Evolutionary conservation across 2,113 vertebrate genomes (phyloP).

Genomic region (rabbit (Oryctolagus cuniculus)): DNA sequence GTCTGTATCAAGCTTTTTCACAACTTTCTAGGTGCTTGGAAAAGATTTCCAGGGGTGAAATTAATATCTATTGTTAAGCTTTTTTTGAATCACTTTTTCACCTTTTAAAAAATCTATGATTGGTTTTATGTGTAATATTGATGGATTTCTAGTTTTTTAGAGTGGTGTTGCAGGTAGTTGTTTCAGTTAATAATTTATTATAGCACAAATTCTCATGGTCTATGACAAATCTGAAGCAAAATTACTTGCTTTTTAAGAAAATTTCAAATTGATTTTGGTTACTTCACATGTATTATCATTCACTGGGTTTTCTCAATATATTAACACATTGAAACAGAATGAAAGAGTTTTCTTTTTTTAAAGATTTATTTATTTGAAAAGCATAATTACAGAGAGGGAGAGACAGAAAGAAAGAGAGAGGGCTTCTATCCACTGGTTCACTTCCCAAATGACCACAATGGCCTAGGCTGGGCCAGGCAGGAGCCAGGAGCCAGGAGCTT

Average conservation of each 20-base stretch:
- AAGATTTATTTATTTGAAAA: no score
- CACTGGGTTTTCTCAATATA: background rate
- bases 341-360: background rate
- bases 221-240: background rate
- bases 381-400: no score
- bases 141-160: background rate
- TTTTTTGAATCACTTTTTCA: background rate
- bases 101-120: background rate
- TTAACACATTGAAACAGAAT: background rate
- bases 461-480: no score
- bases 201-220: background rate
- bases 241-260: background rate
- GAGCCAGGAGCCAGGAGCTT: no score
- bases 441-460: no score
- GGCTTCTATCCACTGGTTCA: no score
- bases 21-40: background rate
- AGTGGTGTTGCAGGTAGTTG: background rate
- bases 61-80: background rate
- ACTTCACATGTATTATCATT: background rate
- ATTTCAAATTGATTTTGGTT: slow-evolving; percentile 12
- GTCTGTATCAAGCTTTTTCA: background rate
- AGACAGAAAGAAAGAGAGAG: no score
- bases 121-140: background rate
- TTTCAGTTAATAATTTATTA: background rate
- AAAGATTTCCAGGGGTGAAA: background rate